Conservation (phyloP, 2,888 invertebrate species). For the Cerastis leucographa region DNA sequence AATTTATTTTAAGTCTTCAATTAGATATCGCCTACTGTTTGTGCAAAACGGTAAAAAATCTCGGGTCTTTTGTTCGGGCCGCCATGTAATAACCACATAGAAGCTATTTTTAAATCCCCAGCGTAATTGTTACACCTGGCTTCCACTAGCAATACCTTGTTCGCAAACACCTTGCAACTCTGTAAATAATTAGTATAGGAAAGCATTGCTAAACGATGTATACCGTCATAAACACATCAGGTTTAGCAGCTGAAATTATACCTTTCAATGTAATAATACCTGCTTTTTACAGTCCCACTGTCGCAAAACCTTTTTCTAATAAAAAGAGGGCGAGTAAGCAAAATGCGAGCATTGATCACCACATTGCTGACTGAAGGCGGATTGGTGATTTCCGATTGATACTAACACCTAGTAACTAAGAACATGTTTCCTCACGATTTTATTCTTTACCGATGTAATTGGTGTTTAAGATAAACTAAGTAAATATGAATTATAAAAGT, state of each 20-base stretch:
- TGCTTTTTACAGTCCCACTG: no score
- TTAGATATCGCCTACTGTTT: neutral
- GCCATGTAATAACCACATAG: constrained; percentile 37
- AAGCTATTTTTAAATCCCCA: constrained; percentile 51
- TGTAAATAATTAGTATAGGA: constrained; percentile 31
- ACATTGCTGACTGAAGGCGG: neutral
- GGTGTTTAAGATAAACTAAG: neutral
- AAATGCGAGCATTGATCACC: neutral
- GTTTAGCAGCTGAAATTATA: constrained; percentile 20
- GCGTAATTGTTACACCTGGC: constrained; percentile 48
- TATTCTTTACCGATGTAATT: neutral
- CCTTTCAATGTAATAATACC: neutral
- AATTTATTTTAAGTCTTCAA: neutral
- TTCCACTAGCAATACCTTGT: neutral
- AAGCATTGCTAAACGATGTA: neutral
- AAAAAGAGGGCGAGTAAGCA: neutral
- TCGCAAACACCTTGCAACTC: constrained; percentile 44
- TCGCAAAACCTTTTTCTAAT: neutral
- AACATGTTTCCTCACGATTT: neutral
- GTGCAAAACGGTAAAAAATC: constrained; percentile 18
- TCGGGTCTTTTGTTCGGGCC: constrained; percentile 19
- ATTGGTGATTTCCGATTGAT: neutral
- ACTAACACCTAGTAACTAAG: neutral
- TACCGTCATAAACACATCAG: constrained; percentile 5
- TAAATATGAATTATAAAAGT: neutral